Percentiles rank a stretch among this genome's conserved stretches.
Evolutionary conservation across 1,140 invertebrate species (phyloP).

Genomic region (Hyles euphorbiae): DNA sequence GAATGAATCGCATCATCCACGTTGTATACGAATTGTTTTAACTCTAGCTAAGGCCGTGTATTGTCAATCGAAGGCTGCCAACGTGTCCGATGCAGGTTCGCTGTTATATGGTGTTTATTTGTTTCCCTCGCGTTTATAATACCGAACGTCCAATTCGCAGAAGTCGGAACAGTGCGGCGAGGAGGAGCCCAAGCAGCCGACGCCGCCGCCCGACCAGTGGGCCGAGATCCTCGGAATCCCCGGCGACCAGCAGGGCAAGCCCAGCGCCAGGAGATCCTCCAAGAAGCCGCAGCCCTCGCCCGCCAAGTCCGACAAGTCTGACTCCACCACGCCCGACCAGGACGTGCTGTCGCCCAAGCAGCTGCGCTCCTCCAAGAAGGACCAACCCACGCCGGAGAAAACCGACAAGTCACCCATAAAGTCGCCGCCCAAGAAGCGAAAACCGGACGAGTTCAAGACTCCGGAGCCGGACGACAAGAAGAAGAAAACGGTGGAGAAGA

Average conservation of each 20-base stretch:
- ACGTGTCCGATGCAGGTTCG: conserved; percentile 10
- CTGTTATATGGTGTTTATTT: conserved; percentile 4
- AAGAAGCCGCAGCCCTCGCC: background rate
- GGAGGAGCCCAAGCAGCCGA: conserved; percentile 56
- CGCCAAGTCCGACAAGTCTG: conserved; percentile 6
- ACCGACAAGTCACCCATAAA: conserved; percentile 36
- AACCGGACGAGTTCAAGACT: conserved; percentile 40
- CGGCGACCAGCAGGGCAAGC: conserved; percentile 31
- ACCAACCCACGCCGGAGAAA: conserved; percentile 30
- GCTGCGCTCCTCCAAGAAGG: conserved; percentile 55
- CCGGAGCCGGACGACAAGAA: conserved; percentile 37
- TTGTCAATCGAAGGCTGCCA: background rate
- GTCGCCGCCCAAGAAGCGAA: conserved; percentile 54
- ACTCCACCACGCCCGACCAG: conserved; percentile 28
- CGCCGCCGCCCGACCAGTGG: conserved; percentile 64
- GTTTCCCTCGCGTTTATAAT: conserved; percentile 13
- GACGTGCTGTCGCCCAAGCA: conserved; percentile 44
- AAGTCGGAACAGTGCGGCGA: conserved; percentile 40
- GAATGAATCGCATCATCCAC: background rate
- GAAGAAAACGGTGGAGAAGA: conserved; percentile 36
- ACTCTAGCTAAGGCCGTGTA: conserved; percentile 3
- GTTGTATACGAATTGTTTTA: background rate
- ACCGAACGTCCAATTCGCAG: conserved; percentile 22
- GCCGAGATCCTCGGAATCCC: conserved; percentile 67
- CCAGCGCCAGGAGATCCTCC: conserved; percentile 3